Evolutionary conservation across 2,113 vertebrate species (phyloP).

Genomic region (Camelus dromedarius): DNA sequence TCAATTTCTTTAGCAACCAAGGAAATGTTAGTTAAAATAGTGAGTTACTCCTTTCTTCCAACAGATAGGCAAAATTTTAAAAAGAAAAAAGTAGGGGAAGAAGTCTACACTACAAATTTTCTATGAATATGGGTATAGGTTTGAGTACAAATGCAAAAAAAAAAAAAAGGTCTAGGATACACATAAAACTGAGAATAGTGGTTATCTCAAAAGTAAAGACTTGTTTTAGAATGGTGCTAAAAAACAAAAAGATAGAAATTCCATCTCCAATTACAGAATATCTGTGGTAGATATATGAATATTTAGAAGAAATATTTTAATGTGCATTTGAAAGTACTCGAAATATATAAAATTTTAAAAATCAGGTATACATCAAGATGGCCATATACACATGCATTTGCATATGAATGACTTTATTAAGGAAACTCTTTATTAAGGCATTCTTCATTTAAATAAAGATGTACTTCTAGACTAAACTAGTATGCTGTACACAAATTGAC

Average conservation of each 20-base stretch:
- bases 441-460: constrained; percentile 20
- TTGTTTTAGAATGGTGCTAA: constrained; percentile 40
- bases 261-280: constrained; percentile 14
- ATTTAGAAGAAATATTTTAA: constrained; percentile 53
- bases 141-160: neutral
- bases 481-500: no score
- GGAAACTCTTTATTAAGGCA: neutral
- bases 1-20: constrained; percentile 40
- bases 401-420: constrained; percentile 46
- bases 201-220: constrained; percentile 17
- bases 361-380: neutral
- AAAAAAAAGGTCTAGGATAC: neutral
- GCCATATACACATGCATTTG: neutral
- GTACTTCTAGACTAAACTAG: neutral
- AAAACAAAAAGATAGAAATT: neutral
- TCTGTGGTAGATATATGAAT: constrained; percentile 18
- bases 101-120: neutral
- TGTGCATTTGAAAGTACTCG: constrained; percentile 22
- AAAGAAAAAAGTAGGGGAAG: neutral
- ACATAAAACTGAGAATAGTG: neutral
- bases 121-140: neutral
- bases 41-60: neutral
- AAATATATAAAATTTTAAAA: constrained; percentile 26
- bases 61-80: neutral
- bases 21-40: neutral